Percentiles rank a stretch among this genome's conserved stretches.
phyloP scores from a whole-genome alignment of 1,140 invertebrate genomes.

The Daktulosphaira vitifoliae region DNA sequence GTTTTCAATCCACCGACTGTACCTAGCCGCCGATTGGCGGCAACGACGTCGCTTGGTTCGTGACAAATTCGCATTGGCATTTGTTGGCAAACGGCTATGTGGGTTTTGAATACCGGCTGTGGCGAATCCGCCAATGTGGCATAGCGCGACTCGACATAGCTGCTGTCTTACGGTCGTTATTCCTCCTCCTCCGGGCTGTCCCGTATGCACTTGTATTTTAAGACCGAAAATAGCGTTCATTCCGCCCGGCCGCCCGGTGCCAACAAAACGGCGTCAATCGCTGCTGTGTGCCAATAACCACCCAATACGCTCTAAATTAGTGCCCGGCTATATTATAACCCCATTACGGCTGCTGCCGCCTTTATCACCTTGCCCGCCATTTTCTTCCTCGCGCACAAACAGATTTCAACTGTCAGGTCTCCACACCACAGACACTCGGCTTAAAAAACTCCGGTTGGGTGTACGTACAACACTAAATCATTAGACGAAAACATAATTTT shows the following conservation, averaged over 20 bases:
- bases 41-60: slow-evolving; percentile 1
- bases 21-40: background rate
- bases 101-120: slow-evolving; percentile 22
- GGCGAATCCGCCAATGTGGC: slow-evolving; percentile 2
- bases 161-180: background rate
- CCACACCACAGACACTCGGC: no score
- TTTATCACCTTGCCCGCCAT: slow-evolving; percentile 2
- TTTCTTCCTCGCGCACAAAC: no score
- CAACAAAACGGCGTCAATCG: slow-evolving; percentile 30
- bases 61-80: slow-evolving; percentile 32
- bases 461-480: no score
- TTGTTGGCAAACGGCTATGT: slow-evolving; percentile 23
- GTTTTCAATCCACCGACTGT: no score
- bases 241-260: slow-evolving; percentile 22
- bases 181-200: background rate
- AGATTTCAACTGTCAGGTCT: no score
- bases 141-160: background rate
- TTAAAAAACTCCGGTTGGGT: no score
- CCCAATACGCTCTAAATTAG: slow-evolving; percentile 31
- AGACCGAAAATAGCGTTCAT: slow-evolving; percentile 33
- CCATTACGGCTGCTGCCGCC: slow-evolving; percentile 8
- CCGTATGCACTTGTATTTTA: slow-evolving; percentile 7
- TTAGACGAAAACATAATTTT: no score
- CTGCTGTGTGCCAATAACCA: slow-evolving; percentile 29
- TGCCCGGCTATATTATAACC: slow-evolving; percentile 22